Evolutionary conservation across 2,797 vertebrate species (phyloP).

Genomic region (Melopsittacus undulatus): DNA sequence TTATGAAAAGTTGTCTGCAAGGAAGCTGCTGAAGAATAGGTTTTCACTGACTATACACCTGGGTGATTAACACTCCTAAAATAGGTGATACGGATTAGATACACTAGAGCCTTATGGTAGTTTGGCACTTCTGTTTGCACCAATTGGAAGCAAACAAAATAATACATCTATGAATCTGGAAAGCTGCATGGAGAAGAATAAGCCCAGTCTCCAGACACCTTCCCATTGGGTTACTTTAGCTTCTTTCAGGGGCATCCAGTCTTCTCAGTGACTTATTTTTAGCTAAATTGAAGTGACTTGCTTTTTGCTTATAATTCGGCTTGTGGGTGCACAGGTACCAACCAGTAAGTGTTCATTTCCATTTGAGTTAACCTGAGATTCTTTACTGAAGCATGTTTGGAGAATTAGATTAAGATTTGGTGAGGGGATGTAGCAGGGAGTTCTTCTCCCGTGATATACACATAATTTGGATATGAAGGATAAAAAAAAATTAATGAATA

Average conservation of each 20-base stretch:
- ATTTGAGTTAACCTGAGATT: neutral
- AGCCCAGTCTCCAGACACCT: neutral
- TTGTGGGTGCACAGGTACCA: neutral
- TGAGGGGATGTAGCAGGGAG: neutral
- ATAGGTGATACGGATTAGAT: neutral
- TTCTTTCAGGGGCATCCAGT: neutral
- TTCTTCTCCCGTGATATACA: neutral
- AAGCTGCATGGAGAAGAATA: neutral
- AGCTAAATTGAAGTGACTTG: neutral
- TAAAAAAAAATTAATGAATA: neutral
- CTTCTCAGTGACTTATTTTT: neutral
- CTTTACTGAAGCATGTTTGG: neutral
- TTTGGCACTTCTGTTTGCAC: neutral
- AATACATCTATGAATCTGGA: neutral
- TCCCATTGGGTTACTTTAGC: neutral
- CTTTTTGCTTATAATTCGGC: neutral
- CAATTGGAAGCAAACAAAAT: neutral
- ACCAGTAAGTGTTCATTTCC: neutral
- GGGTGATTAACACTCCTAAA: neutral
- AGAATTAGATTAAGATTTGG: neutral
- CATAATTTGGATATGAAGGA: neutral
- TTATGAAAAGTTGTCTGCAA: neutral
- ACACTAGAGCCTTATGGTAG: neutral
- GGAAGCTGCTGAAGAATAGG: neutral
- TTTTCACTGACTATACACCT: neutral